Conservation (phyloP, 2,888 invertebrate species). For the Microctonus aethiopoides region DNA sequence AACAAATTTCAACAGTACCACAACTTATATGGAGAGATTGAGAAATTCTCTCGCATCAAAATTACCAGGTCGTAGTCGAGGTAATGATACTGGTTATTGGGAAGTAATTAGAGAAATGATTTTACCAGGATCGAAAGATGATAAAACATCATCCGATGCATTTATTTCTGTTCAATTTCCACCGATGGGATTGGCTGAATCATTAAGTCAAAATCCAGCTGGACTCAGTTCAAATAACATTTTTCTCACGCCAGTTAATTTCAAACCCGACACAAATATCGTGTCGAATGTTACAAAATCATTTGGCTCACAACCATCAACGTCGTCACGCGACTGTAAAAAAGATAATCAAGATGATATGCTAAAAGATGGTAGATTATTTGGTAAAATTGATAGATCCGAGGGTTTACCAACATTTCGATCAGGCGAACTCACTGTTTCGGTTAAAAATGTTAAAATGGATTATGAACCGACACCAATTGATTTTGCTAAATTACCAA, state of each 20-base stretch:
- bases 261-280: constrained; percentile 59
- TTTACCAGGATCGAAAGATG: constrained; percentile 78
- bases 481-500: constrained; percentile 57
- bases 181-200: constrained; percentile 78
- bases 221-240: constrained; percentile 81
- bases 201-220: constrained; percentile 75
- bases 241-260: constrained; percentile 75
- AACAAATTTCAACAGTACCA: constrained; percentile 77
- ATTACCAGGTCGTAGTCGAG: constrained; percentile 81
- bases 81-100: constrained; percentile 79
- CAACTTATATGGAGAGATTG: constrained; percentile 83
- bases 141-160: constrained; percentile 70
- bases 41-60: constrained; percentile 80
- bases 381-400: constrained; percentile 41
- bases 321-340: constrained; percentile 52
- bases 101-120: constrained; percentile 81
- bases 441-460: constrained; percentile 60
- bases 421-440: constrained; percentile 63
- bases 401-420: constrained; percentile 61
- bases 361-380: constrained; percentile 37
- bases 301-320: constrained; percentile 55
- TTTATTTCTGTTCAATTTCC: constrained; percentile 78
- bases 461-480: constrained; percentile 58
- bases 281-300: constrained; percentile 60
- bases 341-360: constrained; percentile 47